phyloP scores from a whole-genome alignment of 2,797 vertebrate genomes.

The Poecilia wingei region DNA sequence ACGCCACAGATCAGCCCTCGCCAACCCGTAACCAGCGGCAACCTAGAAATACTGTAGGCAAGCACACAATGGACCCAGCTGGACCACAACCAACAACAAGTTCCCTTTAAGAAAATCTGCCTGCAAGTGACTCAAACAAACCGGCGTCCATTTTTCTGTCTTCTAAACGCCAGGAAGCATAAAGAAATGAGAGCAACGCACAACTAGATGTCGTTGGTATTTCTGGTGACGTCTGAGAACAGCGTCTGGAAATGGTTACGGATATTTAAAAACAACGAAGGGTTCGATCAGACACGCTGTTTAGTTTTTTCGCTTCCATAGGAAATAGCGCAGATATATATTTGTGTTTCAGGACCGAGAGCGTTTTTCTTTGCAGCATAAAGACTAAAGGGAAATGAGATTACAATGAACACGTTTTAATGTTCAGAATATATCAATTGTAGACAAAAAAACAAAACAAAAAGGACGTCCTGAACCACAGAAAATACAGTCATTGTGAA shows the following conservation, averaged over 20 bases:
- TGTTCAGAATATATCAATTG: slow-evolving; percentile 73
- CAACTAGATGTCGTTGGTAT: slow-evolving; percentile 58
- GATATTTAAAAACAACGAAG: slow-evolving; percentile 7
- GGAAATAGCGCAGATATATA: slow-evolving; percentile 73
- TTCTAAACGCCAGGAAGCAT: slow-evolving; percentile 26
- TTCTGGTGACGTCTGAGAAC: slow-evolving; percentile 18
- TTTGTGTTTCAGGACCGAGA: slow-evolving; percentile 72
- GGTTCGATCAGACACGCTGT: slow-evolving; percentile 49
- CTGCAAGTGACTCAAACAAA: slow-evolving; percentile 55
- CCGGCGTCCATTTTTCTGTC: slow-evolving; percentile 42
- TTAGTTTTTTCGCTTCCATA: slow-evolving; percentile 65
- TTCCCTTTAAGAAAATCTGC: slow-evolving; percentile 73
- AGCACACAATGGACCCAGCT: slow-evolving; percentile 69
- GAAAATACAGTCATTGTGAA: slow-evolving; percentile 31
- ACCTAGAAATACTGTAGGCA: slow-evolving; percentile 67
- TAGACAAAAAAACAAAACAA: slow-evolving; percentile 34
- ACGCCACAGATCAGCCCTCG: slow-evolving; percentile 64
- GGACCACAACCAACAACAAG: slow-evolving; percentile 63
- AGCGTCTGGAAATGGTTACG: slow-evolving; percentile 31
- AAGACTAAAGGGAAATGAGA: slow-evolving; percentile 68
- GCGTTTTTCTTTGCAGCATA: slow-evolving; percentile 72
- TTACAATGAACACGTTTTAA: slow-evolving; percentile 83
- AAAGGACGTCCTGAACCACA: slow-evolving; percentile 39
- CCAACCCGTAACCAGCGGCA: slow-evolving; percentile 70
- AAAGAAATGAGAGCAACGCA: slow-evolving; percentile 45